A percentile compares a stretch with the other conserved stretches of the same genome.
phyloP scores from a whole-genome alignment of 2,113 vertebrate genomes.

The Daboia siamensis region DNA sequence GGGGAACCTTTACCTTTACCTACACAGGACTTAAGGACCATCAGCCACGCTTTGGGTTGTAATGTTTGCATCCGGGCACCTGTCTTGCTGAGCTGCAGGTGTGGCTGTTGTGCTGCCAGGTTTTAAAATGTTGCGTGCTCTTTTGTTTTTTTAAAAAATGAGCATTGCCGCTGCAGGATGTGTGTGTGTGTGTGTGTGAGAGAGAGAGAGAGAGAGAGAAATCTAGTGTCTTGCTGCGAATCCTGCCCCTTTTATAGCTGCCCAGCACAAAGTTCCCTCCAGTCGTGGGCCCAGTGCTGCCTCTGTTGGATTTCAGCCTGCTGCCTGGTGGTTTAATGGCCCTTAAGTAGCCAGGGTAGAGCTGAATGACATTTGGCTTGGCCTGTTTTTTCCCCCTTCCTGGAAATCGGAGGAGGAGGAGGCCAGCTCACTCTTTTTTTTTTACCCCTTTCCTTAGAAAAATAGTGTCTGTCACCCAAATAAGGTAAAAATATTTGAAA shows the following conservation, averaged over 20 bases:
- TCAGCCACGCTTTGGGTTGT: background rate
- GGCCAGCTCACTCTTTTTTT: constrained; percentile 62
- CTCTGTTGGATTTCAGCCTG: background rate
- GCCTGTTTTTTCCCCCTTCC: background rate
- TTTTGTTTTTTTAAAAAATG: background rate
- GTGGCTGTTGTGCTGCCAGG: background rate
- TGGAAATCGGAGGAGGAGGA: background rate
- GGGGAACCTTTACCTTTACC: no score
- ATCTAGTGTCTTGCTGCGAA: background rate
- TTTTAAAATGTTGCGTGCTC: no score
- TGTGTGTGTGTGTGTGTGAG: no score
- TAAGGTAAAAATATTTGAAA: constrained; percentile 87
- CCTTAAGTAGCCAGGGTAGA: background rate
- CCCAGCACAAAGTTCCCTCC: background rate
- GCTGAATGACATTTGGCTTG: constrained; percentile 25
- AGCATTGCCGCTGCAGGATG: background rate
- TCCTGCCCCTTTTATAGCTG: background rate
- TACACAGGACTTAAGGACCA: background rate
- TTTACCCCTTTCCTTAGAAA: constrained; percentile 79
- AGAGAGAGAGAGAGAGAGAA: background rate
- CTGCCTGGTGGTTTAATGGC: background rate
- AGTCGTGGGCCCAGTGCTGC: background rate
- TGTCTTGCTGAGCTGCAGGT: background rate
- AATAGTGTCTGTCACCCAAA: constrained; percentile 85
- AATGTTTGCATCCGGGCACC: background rate